phyloP scores from a whole-genome alignment of 2,888 invertebrate species.

The Noctua janthe region DNA sequence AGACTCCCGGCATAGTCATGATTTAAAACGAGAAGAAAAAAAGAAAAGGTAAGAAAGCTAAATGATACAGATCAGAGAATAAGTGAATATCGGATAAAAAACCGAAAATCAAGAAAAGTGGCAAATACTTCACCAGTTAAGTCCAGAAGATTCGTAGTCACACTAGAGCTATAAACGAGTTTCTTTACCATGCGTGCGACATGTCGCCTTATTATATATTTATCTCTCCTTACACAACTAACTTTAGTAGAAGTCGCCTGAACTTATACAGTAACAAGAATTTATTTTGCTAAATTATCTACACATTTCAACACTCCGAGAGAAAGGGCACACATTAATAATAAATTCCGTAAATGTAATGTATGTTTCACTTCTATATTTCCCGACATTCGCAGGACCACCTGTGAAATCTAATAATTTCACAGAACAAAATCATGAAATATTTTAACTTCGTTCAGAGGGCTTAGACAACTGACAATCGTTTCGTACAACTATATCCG shows the following conservation, averaged over 20 bases:
- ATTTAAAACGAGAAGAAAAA: no score
- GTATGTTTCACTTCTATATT: constrained; percentile 24
- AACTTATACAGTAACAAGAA: constrained; percentile 47
- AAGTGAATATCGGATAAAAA: no score
- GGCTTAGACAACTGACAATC: background rate
- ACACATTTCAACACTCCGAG: constrained; percentile 47
- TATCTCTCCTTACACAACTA: constrained; percentile 8
- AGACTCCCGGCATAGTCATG: no score
- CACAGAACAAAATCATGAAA: background rate
- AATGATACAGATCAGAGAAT: no score
- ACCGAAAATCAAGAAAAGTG: no score
- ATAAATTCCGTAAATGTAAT: constrained; percentile 32
- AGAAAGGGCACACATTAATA: constrained; percentile 39
- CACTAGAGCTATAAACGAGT: background rate
- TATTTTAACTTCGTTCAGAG: background rate
- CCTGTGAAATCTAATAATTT: constrained; percentile 16
- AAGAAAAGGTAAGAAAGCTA: no score
- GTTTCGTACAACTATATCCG: background rate
- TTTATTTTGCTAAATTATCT: constrained; percentile 50
- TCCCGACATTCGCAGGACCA: background rate
- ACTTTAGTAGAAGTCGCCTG: constrained; percentile 24
- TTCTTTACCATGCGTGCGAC: constrained; percentile 12
- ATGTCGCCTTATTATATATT: constrained; percentile 22
- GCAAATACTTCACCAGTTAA: background rate
- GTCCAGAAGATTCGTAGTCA: constrained; percentile 17